Base-by-base conservation (phyloP, 2,113 vertebrate genomes). In the Aspidoscelis tigris region DNA sequence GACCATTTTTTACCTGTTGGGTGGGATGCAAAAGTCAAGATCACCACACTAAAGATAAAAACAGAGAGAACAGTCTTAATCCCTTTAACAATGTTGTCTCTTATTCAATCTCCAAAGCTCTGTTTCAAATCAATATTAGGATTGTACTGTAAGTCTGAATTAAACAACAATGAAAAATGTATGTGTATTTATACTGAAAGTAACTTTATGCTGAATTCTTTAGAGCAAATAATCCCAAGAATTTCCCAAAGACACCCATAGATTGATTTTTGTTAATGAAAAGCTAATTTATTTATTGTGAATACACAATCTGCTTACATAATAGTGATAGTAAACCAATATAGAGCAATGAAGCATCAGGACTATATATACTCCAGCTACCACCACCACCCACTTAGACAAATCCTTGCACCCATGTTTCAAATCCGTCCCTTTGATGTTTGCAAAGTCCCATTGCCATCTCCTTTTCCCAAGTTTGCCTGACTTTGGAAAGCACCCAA, bases 1-100 rank as follows among this genome's bases (percentile, higher is more conserved):
- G 50, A 43, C 65, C 39, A 16, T 44, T 33, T 84, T 82, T 94
- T 93, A 96, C 96, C 96, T 95, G 95, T 96, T 81, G 96, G 95
- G 74, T 95, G 95, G 58, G 95, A 94, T 20, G 95, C 96, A 89
- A 92, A 91, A 1, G 91, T 91, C 94, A 97, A 91, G 22, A 97
- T 80, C 75, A 89, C 88, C 86, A 92, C 93, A 73, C 96, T 96
- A 58, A 55, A 93, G 94, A 90, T 76, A 2, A 88, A 86, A 78
- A 70, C 21, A 58, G 41, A 47, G 8, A 80, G 2, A 14, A 86
- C 33, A 41, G 21, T 73, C n/a, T 71, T 61, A 71, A 41, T 86
- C 88, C 22, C 84, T 7, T n/a, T 33, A 9, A 82, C 4, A 33
- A 21, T 47, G 70, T 33, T 16, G 9, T 24, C n/a, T 12, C n/a